Evolutionary conservation across 1,140 invertebrate genomes (phyloP).

Genomic region (Anoplophora glabripennis): DNA sequence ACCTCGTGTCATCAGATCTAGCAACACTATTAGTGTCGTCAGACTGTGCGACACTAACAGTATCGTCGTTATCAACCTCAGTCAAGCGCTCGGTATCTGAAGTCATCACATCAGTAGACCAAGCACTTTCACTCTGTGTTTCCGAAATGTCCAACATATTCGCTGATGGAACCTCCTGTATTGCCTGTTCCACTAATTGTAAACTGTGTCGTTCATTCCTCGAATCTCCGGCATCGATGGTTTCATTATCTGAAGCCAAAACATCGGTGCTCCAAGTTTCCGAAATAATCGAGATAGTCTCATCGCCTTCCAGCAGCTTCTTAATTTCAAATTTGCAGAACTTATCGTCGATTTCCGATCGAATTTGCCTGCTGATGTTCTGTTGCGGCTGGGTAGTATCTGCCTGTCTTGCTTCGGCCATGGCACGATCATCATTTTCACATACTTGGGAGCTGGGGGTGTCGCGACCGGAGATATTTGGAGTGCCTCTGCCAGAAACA

Average conservation of each 20-base stretch:
- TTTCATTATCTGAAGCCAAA: slow-evolving; percentile 90
- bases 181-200: slow-evolving; percentile 34
- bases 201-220: slow-evolving; percentile 48
- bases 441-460: slow-evolving; percentile 91
- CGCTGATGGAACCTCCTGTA: slow-evolving; percentile 35
- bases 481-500: slow-evolving; percentile 83
- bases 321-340: slow-evolving; percentile 99
- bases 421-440: slow-evolving; percentile 67
- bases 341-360: slow-evolving; percentile 94
- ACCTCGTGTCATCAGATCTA: slow-evolving; percentile 68
- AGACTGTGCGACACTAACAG: slow-evolving; percentile 69
- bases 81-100: slow-evolving; percentile 91
- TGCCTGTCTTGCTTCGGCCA: slow-evolving; percentile 50
- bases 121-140: slow-evolving; percentile 89
- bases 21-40: slow-evolving; percentile 63
- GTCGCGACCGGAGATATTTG: slow-evolving; percentile 78
- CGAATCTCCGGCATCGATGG: slow-evolving; percentile 64
- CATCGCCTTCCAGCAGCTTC: slow-evolving; percentile 80
- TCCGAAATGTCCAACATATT: slow-evolving; percentile 73
- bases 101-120: slow-evolving; percentile 95
- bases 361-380: slow-evolving; percentile 64
- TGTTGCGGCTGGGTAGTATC: slow-evolving; percentile 55
- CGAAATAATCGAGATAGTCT: slow-evolving; percentile 91
- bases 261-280: slow-evolving; percentile 98
- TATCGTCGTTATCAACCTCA: slow-evolving; percentile 83